Evolutionary conservation across 30 jellyfish, hydroid and myxozoan genomes (phyloP).

Genomic region (Hydractinia symbiolongicarpus): DNA sequence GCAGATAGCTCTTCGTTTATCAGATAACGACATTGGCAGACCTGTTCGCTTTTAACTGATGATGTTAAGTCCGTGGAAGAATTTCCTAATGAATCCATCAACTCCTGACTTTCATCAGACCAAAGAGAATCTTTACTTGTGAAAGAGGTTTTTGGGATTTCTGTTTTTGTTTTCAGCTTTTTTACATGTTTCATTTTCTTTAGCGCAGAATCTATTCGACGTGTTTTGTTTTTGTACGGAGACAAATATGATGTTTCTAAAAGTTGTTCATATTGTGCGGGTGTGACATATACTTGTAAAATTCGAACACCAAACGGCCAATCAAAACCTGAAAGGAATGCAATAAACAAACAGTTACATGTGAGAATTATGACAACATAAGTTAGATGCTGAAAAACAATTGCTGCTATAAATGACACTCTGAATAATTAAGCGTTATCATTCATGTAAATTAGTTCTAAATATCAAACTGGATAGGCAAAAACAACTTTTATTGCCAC

Average conservation of each 20-base stretch:
- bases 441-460: background rate
- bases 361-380: too few species aligned
- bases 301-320: slow-evolving; percentile 73
- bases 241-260: slow-evolving; percentile 23
- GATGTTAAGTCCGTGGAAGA: too few species aligned
- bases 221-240: slow-evolving; percentile 35
- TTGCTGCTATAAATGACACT: too few species aligned
- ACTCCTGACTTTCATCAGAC: too few species aligned
- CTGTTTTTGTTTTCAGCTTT: slow-evolving; percentile 2
- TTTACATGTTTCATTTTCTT: background rate
- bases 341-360: background rate
- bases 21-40: too few species aligned
- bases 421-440: too few species aligned
- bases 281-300: slow-evolving; percentile 39
- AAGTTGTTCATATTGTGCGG: slow-evolving; percentile 25
- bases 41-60: too few species aligned
- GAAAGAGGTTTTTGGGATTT: background rate
- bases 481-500: too few species aligned
- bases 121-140: too few species aligned
- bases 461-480: background rate
- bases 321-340: slow-evolving; percentile 19
- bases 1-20: too few species aligned
- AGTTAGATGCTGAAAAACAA: background rate
- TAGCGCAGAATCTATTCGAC: background rate
- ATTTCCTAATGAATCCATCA: too few species aligned